Percentiles rank a stretch among this genome's conserved stretches.
phyloP scores from a whole-genome alignment of 1,140 invertebrate species.

The Panagrolaimus sp. region DNA sequence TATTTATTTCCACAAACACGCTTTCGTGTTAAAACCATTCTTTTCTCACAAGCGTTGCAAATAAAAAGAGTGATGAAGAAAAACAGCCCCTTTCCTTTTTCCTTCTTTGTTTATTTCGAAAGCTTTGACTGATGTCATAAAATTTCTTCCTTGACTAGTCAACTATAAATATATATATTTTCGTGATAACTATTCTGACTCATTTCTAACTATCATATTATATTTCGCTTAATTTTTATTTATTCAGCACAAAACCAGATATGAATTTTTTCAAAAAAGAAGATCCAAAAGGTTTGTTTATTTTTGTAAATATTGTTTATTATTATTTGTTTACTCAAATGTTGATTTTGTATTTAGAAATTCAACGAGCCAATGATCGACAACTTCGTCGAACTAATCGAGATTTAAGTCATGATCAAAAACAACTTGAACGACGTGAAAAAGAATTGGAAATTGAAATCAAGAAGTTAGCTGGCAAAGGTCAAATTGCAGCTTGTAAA shows the following conservation, averaged over 20 bases:
- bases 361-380: constrained; percentile 74
- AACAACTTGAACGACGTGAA: constrained; percentile 76
- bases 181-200: too few relatives aligned
- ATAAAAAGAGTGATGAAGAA: too few relatives aligned
- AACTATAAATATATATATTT: too few relatives aligned
- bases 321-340: constrained; percentile 14
- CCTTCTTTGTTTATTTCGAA: too few relatives aligned
- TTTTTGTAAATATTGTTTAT: background rate
- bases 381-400: constrained; percentile 72
- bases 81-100: too few relatives aligned
- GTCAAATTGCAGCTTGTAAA: constrained; percentile 70
- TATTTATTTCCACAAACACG: too few relatives aligned
- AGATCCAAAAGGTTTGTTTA: constrained; percentile 13
- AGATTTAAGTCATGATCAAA: constrained; percentile 74
- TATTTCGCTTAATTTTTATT: too few relatives aligned
- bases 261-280: constrained; percentile 12
- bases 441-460: constrained; percentile 81
- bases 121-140: too few relatives aligned
- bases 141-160: too few relatives aligned
- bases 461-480: constrained; percentile 76
- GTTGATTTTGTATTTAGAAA: constrained; percentile 66
- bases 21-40: too few relatives aligned
- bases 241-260: background rate
- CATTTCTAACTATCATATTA: too few relatives aligned
- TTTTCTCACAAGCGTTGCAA: too few relatives aligned